A percentile compares a stretch with the other conserved stretches of the same genome.
phyloP scores from a whole-genome alignment of 37 sponge, comb jelly and placozoan species.

The Aphrocallistes beatrix region DNA sequence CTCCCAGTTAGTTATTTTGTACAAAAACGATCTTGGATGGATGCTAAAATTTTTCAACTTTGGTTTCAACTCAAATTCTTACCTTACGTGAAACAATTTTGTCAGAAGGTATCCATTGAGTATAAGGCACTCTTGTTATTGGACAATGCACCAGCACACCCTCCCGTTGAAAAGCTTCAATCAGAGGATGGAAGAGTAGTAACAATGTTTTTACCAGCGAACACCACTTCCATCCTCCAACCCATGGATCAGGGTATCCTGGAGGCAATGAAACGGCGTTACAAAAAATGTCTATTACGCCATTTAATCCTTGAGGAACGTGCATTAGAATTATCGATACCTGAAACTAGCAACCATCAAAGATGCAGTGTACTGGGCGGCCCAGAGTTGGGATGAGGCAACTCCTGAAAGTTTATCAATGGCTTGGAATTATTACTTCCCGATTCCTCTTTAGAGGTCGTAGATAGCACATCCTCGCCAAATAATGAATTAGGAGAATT shows the following conservation, averaged over 20 bases:
- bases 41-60: slow-evolving; percentile 10
- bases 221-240: not conserved
- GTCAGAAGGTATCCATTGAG: not conserved
- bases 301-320: slow-evolving; percentile 21
- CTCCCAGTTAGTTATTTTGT: slow-evolving; percentile 29
- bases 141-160: slow-evolving; percentile 14
- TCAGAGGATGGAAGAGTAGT: slow-evolving; percentile 15
- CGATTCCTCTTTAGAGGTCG: slow-evolving; percentile 11
- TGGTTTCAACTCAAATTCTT: slow-evolving; percentile 33
- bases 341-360: slow-evolving; percentile 26
- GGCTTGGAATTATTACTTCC: slow-evolving; percentile 22
- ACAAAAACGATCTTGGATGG: slow-evolving; percentile 25
- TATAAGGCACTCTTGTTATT: slow-evolving; percentile 17
- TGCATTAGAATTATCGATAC: slow-evolving; percentile 16
- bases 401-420: not conserved
- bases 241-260: not conserved
- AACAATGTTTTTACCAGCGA: slow-evolving; percentile 9
- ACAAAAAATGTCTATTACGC: slow-evolving; percentile 2
- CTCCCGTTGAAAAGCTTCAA: not conserved
- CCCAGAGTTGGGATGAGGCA: slow-evolving; percentile 27
- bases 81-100: not conserved
- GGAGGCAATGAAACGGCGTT: not conserved
- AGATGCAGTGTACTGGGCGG: slow-evolving; percentile 28
- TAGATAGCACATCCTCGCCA: not conserved
- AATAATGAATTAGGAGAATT: too few relatives aligned